phyloP scores from a whole-genome alignment of 2,888 invertebrate species.

The Sclerodermus sp. region DNA sequence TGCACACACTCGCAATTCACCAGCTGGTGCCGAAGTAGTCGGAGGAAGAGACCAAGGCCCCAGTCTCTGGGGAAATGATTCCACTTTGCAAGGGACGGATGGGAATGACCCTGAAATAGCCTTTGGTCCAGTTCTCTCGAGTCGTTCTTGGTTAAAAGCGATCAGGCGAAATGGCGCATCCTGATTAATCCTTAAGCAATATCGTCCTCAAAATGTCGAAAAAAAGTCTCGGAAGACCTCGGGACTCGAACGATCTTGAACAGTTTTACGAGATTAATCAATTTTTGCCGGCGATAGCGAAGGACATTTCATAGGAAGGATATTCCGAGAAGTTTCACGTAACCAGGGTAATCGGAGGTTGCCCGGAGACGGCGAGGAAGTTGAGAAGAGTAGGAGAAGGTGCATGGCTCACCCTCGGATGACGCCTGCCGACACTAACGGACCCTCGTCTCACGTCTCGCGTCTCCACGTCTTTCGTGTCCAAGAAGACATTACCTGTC shows the following conservation, averaged over 20 bases:
- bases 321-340: slow-evolving; percentile 10
- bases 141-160: slow-evolving; percentile 46
- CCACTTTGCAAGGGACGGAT: slow-evolving; percentile 54
- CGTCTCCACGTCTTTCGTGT: slow-evolving; percentile 9
- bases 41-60: slow-evolving; percentile 33
- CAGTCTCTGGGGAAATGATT: slow-evolving; percentile 54
- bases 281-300: too few species aligned
- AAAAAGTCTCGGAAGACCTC: too few species aligned
- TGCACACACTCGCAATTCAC: slow-evolving; percentile 12
- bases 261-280: too few species aligned
- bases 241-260: too few species aligned
- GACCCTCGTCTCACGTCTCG: slow-evolving; percentile 28
- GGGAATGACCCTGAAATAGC: slow-evolving; percentile 53
- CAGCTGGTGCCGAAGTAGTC: slow-evolving; percentile 35
- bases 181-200: slow-evolving; percentile 20
- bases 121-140: slow-evolving; percentile 35
- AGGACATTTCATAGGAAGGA: too few species aligned
- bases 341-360: slow-evolving; percentile 30
- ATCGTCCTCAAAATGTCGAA: too few species aligned
- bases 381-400: slow-evolving; percentile 12
- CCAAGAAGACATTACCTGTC: slow-evolving; percentile 27
- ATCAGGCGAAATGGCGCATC: slow-evolving; percentile 34
- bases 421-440: slow-evolving; percentile 29
- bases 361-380: slow-evolving; percentile 31
- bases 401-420: slow-evolving; percentile 23